Base-by-base conservation (phyloP, 1,140 invertebrate genomes). In the Pogonomyrmex californicus region DNA sequence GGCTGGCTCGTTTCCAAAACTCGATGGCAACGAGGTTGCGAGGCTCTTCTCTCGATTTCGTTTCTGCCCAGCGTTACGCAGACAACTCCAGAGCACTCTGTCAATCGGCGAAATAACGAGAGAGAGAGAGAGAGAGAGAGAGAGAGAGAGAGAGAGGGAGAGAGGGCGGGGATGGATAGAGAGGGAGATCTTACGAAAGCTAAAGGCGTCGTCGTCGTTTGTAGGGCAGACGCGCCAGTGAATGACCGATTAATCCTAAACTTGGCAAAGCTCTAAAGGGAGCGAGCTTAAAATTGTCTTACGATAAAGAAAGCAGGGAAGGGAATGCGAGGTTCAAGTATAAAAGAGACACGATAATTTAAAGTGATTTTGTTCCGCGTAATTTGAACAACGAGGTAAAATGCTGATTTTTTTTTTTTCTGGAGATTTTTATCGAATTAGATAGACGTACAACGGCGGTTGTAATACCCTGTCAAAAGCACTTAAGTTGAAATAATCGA, bases 1-100 rank as follows among this genome's bases (percentile, higher is more conserved):
- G 68, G 54, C 54, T 83, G 79, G 79, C 79, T 83, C 41, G 68
- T 75, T 83, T 75, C 79, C 79, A 83, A 83, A 81, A 83, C 68
- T 83, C 79, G 68, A 70, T n/a, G 78, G 70, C 41, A 12, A 68
- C 65, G n/a, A n/a, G 68, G 38, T 17, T 65, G 60, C 23, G 33
- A 51, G 44, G 17, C 79, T 73, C 68, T 62, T 49, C 68, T 60
- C 79, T 73, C 49, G 54, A 83, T 83, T 49, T 83, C 33, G n/a
- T 75, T 83, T 36, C 54, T 60, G 41, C 12, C 66, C 54, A 36
- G 75, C 44, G 79, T 73, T 73, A 54, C 30, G 6, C 10, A 38
- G 79, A 33, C 65, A 70, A 44, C 38, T 81, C 49, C n/a, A 47
- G 63, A 33, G 63, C 79, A 62, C 71, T 49, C 44, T 44, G 30